Evolutionary conservation across 2,888 invertebrate genomes (phyloP), one percentile per base, ranked within the genome.

Genomic region (Dione vanillae): DNA sequence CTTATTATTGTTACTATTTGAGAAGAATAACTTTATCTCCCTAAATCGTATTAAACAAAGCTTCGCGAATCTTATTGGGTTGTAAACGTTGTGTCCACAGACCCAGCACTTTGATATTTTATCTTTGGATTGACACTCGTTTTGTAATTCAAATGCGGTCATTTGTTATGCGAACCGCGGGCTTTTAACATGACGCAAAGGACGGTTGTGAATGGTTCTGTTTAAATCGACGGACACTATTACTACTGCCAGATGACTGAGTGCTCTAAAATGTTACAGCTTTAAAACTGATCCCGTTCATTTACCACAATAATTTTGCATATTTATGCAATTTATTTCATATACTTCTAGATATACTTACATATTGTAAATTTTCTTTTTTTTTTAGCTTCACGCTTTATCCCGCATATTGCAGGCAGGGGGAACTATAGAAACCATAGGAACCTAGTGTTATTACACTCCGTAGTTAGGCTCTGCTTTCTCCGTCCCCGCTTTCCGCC

Each of bases 81-180:
- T 45, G n/a, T 45, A 65, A 65, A 69, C 41, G 61, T 62, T 59
- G 64, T 74, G 69, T 70, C 72, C 70, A 68, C 68, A 41, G 16
- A 45, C n/a, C 19, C 52, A 27, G 59, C 40, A 41, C 71, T 65
- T 56, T 69, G 65, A 75, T 76, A 72, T 76, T 74, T 74, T 74
- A 71, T 70, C 76, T 73, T 40, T 59, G 70, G 69, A 72, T 73
- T 75, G 76, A 75, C 75, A 71, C 69, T 69, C 67, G 67, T 76
- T 76, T 76, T 74, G 76, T 76, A 76, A 74, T 76, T 73, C 76
- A 77, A 76, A 77, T 76, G 35, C 47, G 47, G 45, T 61, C 73
- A 77, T 77, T 76, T 76, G 77, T 76, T 74, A 77, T 72, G 74
- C 74, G 72, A 67, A 71, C 73, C 65, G 64, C 56, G 70, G 67